Conservation (phyloP, 2,113 vertebrate species). For the Scytalopus superciliaris region DNA sequence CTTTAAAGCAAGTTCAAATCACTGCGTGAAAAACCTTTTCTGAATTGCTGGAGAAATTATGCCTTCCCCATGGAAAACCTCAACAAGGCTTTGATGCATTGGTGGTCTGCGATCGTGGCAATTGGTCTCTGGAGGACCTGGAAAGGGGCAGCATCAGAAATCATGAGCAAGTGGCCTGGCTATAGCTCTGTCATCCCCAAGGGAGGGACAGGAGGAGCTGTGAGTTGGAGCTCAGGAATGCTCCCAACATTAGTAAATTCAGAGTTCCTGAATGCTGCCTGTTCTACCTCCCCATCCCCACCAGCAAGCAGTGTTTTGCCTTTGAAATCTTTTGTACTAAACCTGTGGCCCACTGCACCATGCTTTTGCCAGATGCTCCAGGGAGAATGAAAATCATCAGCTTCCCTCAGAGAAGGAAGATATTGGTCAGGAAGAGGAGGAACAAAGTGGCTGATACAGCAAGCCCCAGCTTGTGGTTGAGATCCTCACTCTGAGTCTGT, state of each 20-base stretch:
- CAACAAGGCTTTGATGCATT: not conserved
- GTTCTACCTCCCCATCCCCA: not conserved
- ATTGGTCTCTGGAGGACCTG: not conserved
- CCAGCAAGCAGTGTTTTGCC: not conserved
- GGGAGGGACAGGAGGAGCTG: not conserved
- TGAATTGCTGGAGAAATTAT: not conserved
- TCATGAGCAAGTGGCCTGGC: not conserved
- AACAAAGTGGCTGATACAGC: not conserved
- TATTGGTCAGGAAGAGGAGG: not conserved
- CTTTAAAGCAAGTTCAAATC: not conserved
- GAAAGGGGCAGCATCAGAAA: not conserved
- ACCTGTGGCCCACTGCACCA: not conserved
- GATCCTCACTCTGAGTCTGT: not conserved
- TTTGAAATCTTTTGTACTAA: not conserved
- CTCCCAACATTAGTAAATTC: not conserved
- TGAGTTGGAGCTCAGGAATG: not conserved
- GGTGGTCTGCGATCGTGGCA: fast-evolving
- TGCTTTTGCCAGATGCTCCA: not conserved
- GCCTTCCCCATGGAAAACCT: not conserved
- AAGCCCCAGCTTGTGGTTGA: not conserved
- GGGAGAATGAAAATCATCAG: not conserved
- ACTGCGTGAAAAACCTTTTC: not conserved
- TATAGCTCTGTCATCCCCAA: not conserved
- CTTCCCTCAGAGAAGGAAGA: not conserved
- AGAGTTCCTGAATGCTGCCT: not conserved